These are phyloP conservation scores for Tiliacea aurago DNA, from an alignment of 2,888 invertebrate species.

Conservation along the genomic window DNA sequence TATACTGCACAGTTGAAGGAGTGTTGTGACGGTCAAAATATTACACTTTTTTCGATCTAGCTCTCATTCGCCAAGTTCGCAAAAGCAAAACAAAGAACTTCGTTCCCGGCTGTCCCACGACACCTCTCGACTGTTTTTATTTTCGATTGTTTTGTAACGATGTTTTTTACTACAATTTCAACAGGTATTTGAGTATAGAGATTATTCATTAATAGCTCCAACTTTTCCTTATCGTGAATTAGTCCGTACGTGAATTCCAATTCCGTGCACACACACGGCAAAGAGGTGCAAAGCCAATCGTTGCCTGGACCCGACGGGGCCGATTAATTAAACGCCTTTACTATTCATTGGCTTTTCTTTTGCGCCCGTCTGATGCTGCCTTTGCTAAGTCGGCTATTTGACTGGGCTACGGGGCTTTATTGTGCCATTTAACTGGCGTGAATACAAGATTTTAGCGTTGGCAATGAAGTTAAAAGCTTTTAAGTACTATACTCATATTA, in stretches of 20 bases:
- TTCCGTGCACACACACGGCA: background rate
- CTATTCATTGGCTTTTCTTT: constrained; percentile 59
- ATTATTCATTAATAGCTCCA: background rate
- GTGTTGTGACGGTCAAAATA: too few relatives aligned
- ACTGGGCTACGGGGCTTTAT: constrained; percentile 18
- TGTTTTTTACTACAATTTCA: background rate
- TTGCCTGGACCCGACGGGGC: constrained; percentile 25
- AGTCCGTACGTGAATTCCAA: constrained; percentile 8
- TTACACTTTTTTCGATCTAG: too few relatives aligned
- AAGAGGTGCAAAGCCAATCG: constrained; percentile 41
- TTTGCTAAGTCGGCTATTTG: constrained; percentile 33
- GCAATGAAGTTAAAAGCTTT: background rate
- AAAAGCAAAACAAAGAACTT: too few relatives aligned
- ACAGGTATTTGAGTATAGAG: background rate
- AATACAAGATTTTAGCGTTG: constrained; percentile 1
- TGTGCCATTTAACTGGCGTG: background rate
- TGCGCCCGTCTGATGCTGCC: constrained; percentile 3
- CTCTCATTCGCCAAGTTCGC: too few relatives aligned
- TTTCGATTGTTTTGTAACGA: background rate
- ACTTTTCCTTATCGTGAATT: background rate
- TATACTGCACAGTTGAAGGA: too few relatives aligned
- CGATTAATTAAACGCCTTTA: constrained; percentile 58
- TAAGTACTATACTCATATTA: background rate
- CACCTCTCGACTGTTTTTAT: too few relatives aligned
- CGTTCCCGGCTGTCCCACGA: too few relatives aligned